Percentiles rank a stretch among this genome's conserved stretches.
These are phyloP conservation scores for Vanessa atalanta DNA, from an alignment of 1,140 invertebrate species.

Conservation along the genomic window DNA sequence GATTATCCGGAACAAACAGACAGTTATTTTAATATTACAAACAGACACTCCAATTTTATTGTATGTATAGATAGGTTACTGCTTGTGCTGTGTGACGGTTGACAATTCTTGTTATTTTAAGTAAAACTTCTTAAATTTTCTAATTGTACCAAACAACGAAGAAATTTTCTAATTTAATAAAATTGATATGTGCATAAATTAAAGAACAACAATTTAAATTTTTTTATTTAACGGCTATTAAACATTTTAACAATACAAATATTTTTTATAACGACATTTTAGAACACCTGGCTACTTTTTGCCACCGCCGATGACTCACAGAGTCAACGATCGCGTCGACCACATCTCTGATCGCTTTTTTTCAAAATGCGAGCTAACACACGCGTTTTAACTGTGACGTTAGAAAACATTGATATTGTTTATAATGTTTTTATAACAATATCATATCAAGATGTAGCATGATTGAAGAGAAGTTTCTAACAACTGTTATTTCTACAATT, in stretches of 20 bases:
- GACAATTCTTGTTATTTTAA: too few species aligned
- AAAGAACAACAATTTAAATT: background rate
- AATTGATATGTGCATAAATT: background rate
- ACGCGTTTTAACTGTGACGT: background rate
- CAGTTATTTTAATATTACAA: too few species aligned
- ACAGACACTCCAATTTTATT: too few species aligned
- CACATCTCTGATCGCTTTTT: slow-evolving; percentile 21
- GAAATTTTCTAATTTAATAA: too few species aligned
- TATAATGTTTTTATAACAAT: background rate
- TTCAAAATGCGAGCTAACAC: slow-evolving; percentile 16
- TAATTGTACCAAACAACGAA: too few species aligned
- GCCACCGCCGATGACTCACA: slow-evolving; percentile 50
- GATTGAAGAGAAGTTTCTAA: too few species aligned
- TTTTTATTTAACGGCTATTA: background rate
- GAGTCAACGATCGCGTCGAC: slow-evolving; percentile 52
- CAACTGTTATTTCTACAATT: too few species aligned
- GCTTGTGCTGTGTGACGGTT: too few species aligned
- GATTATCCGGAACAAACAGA: too few species aligned
- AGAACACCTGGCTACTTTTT: slow-evolving; percentile 35
- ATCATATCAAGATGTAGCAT: too few species aligned
- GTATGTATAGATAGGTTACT: too few species aligned
- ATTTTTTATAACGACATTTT: slow-evolving; percentile 47
- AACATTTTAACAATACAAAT: background rate
- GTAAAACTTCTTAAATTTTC: too few species aligned
- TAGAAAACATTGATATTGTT: background rate